Evolutionary conservation across 2,888 invertebrate species (phyloP).

Genomic region (Leucozona laternaria): DNA sequence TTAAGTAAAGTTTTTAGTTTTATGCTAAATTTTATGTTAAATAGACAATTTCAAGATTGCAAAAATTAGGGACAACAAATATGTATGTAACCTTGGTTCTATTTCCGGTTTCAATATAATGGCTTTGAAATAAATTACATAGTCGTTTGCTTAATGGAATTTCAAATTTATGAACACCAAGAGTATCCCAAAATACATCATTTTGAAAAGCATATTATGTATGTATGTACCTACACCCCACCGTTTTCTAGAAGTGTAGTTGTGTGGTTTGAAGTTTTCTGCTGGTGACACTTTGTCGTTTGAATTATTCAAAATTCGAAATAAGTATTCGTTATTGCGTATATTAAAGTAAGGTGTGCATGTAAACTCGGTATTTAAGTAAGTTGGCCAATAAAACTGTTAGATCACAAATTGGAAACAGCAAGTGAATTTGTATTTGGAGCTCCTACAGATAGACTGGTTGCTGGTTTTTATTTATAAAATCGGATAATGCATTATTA

Average conservation of each 20-base stretch:
- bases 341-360: slow-evolving; percentile 52
- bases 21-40: no score
- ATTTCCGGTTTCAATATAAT: slow-evolving; percentile 49
- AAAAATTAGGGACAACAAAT: background rate
- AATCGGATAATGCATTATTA: slow-evolving; percentile 43
- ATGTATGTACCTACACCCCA: background rate
- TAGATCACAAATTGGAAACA: slow-evolving; percentile 42
- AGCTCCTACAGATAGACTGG: background rate
- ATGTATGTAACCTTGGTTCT: background rate
- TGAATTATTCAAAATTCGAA: slow-evolving; percentile 31
- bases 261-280: background rate
- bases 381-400: slow-evolving; percentile 19
- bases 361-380: no score
- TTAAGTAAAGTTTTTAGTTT: no score
- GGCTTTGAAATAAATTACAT: background rate
- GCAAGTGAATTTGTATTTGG: slow-evolving; percentile 57
- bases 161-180: slow-evolving; percentile 28
- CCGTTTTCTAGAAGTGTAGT: background rate
- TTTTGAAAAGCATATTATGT: background rate
- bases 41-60: background rate
- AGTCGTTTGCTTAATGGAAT: background rate
- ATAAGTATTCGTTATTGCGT: slow-evolving; percentile 17
- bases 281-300: background rate
- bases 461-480: slow-evolving; percentile 19
- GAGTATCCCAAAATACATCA: background rate